Conservation (phyloP, 1,140 invertebrate genomes). For the Macrotrachela quadricornifera region DNA sequence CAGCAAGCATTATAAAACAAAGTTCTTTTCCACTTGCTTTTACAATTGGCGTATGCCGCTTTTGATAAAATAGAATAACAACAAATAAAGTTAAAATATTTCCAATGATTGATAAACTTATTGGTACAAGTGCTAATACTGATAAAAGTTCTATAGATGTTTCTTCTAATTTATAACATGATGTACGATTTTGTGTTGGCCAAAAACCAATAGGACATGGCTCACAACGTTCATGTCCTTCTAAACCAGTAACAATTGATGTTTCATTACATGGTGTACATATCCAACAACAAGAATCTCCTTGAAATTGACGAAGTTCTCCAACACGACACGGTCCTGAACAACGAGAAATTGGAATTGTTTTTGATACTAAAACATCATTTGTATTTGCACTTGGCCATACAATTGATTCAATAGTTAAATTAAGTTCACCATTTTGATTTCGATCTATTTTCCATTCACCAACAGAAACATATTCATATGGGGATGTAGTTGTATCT, state of each 20-base stretch:
- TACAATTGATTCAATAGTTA: background rate
- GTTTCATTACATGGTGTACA: background rate
- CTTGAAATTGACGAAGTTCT: background rate
- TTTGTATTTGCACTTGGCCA: background rate
- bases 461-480: background rate
- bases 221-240: constrained; percentile 24
- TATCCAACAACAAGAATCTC: background rate
- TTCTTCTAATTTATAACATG: constrained; percentile 33
- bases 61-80: constrained; percentile 21
- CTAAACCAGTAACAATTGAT: background rate
- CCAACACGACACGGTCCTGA: background rate
- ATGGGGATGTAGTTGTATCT: background rate
- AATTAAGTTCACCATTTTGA: background rate
- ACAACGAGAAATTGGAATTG: background rate
- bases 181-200: constrained; percentile 42
- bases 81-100: constrained; percentile 22
- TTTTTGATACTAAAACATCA: background rate
- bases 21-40: constrained; percentile 27
- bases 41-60: constrained; percentile 27
- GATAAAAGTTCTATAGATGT: constrained; percentile 40
- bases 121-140: constrained; percentile 36
- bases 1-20: constrained; percentile 25
- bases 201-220: constrained; percentile 40
- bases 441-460: background rate
- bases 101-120: constrained; percentile 34